These are phyloP conservation scores for Zaprionus kolodkinae DNA, from an alignment of 1,140 invertebrate genomes.

Conservation along the genomic window DNA sequence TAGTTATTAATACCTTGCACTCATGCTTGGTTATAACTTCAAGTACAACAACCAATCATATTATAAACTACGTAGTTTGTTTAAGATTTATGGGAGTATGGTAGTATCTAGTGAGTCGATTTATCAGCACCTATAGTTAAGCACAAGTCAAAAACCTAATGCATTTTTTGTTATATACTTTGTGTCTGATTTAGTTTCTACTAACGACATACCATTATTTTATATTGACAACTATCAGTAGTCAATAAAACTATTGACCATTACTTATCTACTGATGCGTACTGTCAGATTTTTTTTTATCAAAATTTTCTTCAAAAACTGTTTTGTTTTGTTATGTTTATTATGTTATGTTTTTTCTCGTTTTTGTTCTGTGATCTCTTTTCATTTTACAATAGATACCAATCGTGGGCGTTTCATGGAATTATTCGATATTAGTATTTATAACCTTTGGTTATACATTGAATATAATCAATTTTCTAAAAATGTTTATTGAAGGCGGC, in stretches of 20 bases:
- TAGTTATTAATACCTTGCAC: constrained; percentile 30
- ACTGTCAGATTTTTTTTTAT: constrained; percentile 5
- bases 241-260: background rate
- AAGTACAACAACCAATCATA: no score
- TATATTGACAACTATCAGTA: background rate
- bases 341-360: constrained; percentile 44
- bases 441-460: constrained; percentile 88
- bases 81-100: background rate
- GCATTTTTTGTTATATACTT: background rate
- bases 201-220: background rate
- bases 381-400: constrained; percentile 86
- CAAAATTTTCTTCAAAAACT: constrained; percentile 12
- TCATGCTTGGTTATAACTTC: background rate
- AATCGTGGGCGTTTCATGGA: constrained; percentile 85
- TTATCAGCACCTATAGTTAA: background rate
- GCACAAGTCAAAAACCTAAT: background rate
- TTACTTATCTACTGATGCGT: background rate
- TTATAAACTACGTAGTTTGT: background rate
- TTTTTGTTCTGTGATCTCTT: constrained; percentile 63
- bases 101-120: constrained; percentile 18
- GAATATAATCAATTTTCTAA: constrained; percentile 88
- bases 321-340: constrained; percentile 38
- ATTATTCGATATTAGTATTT: constrained; percentile 86
- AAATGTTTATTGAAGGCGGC: constrained; percentile 91
- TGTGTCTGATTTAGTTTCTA: background rate